Conservation (phyloP, 2,797 vertebrate genomes). For the Mormyrus proboscirostris region DNA sequence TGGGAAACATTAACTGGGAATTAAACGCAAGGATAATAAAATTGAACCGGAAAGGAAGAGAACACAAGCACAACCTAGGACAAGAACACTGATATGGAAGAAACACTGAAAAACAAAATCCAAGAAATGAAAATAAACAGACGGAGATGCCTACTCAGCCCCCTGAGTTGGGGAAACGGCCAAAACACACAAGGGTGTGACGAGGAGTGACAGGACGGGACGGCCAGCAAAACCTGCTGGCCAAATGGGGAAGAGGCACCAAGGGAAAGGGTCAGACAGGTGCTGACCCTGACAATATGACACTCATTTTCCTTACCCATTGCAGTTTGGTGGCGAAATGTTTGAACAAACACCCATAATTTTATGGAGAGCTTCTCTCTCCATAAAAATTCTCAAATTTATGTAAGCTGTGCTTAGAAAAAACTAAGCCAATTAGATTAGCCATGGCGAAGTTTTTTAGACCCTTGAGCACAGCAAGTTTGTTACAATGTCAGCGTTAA, state of each 20-base stretch:
- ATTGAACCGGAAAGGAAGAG: background rate
- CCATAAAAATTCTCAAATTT: background rate
- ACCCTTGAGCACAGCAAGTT: background rate
- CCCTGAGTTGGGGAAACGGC: background rate
- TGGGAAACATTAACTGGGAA: background rate
- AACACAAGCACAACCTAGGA: background rate
- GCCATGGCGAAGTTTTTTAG: background rate
- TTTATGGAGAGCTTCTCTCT: background rate
- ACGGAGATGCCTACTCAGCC: background rate
- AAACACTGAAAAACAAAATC: background rate
- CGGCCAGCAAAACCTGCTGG: background rate
- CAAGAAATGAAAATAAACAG: background rate
- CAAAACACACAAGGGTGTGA: background rate
- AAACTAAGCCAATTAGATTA: background rate
- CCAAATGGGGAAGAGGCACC: background rate
- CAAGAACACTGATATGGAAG: background rate
- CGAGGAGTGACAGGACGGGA: background rate
- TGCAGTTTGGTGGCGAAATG: background rate
- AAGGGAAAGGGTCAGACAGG: background rate
- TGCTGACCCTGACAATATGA: background rate
- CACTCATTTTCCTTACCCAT: background rate
- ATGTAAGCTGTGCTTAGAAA: background rate
- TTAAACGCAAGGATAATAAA: background rate
- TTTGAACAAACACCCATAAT: background rate
- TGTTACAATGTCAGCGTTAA: background rate